Percentiles rank a stretch among this genome's conserved stretches.
These are phyloP conservation scores for Stigmatopora nigra DNA, from an alignment of 2,113 vertebrate genomes.

Conservation along the genomic window DNA sequence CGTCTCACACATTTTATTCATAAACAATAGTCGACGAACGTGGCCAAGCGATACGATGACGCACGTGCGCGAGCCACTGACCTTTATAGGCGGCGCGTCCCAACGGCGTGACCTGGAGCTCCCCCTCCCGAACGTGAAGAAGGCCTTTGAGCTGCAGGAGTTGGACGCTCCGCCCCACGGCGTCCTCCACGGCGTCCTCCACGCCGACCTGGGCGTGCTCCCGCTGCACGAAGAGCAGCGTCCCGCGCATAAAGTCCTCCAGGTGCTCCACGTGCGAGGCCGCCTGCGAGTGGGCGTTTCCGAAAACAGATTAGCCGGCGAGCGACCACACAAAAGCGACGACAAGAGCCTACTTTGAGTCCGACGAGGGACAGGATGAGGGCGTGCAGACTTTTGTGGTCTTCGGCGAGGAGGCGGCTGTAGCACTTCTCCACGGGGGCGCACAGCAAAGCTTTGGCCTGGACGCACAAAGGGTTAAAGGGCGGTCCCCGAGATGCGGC, in stretches of 20 bases:
- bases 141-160: slow-evolving; percentile 76
- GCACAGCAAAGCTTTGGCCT: slow-evolving; percentile 77
- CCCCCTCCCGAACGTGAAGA: slow-evolving; percentile 41
- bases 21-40: no score
- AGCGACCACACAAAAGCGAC: no score
- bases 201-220: slow-evolving; percentile 69
- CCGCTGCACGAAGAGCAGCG: slow-evolving; percentile 81
- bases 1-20: no score
- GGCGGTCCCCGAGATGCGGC: background rate
- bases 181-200: slow-evolving; percentile 64
- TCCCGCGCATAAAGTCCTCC: slow-evolving; percentile 72
- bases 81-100: slow-evolving; percentile 88
- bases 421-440: slow-evolving; percentile 84
- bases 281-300: slow-evolving; percentile 65
- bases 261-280: slow-evolving; percentile 69
- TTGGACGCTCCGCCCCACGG: slow-evolving; percentile 64
- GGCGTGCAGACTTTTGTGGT: slow-evolving; percentile 74
- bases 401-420: slow-evolving; percentile 78
- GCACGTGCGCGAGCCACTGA: slow-evolving; percentile 31
- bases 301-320: no score
- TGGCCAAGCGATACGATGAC: no score
- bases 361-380: slow-evolving; percentile 87
- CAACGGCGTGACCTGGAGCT: slow-evolving; percentile 76
- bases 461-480: slow-evolving; percentile 11
- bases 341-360: slow-evolving; percentile 70